phyloP scores from a whole-genome alignment of 2,888 invertebrate species.

The Zygogramma bicolorata region DNA sequence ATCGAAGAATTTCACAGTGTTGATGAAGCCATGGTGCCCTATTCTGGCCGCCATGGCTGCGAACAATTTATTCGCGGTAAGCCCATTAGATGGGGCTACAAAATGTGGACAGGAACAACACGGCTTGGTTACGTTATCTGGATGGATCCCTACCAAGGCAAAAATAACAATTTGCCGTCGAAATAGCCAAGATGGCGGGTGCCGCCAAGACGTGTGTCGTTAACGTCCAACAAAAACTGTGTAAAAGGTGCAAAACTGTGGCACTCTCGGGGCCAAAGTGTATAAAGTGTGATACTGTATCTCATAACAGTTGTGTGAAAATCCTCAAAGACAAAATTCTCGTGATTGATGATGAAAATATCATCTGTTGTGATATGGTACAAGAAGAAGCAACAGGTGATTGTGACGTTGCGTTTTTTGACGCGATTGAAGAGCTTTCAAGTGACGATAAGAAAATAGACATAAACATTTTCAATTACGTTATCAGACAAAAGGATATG shows the following conservation, averaged over 20 bases:
- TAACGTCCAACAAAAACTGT: not conserved
- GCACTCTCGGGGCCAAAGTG: not conserved
- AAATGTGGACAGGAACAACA: slow-evolving; percentile 53
- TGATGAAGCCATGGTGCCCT: too few relatives aligned
- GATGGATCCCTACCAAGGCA: slow-evolving; percentile 53
- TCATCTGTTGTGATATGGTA: not conserved
- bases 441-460: not conserved
- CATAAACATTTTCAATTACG: not conserved
- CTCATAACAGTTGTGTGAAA: not conserved
- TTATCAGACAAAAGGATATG: not conserved
- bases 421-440: too few relatives aligned
- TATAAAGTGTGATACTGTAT: not conserved
- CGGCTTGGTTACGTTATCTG: slow-evolving; percentile 50
- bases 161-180: slow-evolving; percentile 26
- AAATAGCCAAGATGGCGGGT: slow-evolving; percentile 24
- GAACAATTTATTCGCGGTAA: slow-evolving; percentile 26
- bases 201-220: not conserved
- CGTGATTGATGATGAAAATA: not conserved
- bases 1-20: slow-evolving; percentile 53
- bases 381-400: not conserved
- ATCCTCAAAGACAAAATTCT: not conserved
- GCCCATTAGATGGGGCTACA: slow-evolving; percentile 48
- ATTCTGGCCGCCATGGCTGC: slow-evolving; percentile 54
- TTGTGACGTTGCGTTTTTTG: too few relatives aligned
- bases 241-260: not conserved